Evolutionary conservation across 2,888 invertebrate genomes (phyloP).

Genomic region (Eulithis testata): DNA sequence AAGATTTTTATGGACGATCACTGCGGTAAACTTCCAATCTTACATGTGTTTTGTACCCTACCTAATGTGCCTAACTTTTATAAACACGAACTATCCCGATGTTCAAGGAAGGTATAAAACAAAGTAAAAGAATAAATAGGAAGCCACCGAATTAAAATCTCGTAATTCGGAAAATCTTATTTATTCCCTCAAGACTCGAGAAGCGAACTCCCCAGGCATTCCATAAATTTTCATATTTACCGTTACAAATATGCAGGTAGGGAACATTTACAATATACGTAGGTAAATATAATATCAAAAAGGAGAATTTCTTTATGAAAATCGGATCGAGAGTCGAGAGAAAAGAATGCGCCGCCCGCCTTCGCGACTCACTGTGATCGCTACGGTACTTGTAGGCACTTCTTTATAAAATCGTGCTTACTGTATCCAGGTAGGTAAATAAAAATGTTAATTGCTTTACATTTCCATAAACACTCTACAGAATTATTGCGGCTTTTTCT

Average conservation of each 20-base stretch:
- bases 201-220: conserved; percentile 76
- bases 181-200: conserved; percentile 69
- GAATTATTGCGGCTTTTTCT: conserved; percentile 6
- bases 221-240: conserved; percentile 85
- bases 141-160: conserved; percentile 61
- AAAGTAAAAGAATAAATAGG: conserved; percentile 42
- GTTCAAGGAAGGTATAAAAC: not conserved
- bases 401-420: conserved; percentile 57
- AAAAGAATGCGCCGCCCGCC: conserved; percentile 73
- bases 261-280: conserved; percentile 78
- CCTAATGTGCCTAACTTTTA: too few relatives aligned
- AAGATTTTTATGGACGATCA: too few relatives aligned
- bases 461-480: conserved; percentile 13
- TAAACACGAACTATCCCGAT: too few relatives aligned
- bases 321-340: conserved; percentile 79
- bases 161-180: conserved; percentile 74
- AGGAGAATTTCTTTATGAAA: conserved; percentile 85
- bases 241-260: conserved; percentile 85
- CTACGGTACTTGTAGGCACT: conserved; percentile 42
- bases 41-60: too few relatives aligned
- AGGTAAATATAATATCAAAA: conserved; percentile 84
- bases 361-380: conserved; percentile 59
- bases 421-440: conserved; percentile 19
- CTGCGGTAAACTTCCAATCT: too few relatives aligned
- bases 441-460: conserved; percentile 18